These are phyloP conservation scores for Drosophila acutilabella DNA, from an alignment of 2,888 invertebrate species.

Conservation along the genomic window DNA sequence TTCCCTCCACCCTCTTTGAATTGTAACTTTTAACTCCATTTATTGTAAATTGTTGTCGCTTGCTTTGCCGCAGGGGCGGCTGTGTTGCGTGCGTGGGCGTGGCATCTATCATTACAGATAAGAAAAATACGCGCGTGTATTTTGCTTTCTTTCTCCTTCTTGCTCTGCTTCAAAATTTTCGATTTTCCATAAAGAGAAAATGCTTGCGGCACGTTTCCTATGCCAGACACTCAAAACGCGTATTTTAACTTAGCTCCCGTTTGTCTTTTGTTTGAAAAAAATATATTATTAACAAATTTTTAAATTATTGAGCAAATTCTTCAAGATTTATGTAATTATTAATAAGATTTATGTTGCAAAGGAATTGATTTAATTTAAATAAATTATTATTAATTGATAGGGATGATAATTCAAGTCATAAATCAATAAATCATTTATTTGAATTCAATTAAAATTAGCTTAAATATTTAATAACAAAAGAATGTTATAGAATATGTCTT, in stretches of 20 bases:
- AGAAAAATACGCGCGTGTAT: conserved; percentile 63
- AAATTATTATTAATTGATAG: background rate
- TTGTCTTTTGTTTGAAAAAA: conserved; percentile 13
- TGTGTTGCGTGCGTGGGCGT: conserved; percentile 59
- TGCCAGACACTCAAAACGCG: background rate
- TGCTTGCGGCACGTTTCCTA: conserved; percentile 45
- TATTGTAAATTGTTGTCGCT: conserved; percentile 80
- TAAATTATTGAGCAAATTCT: background rate
- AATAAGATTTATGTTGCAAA: background rate
- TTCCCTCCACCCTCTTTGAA: conserved; percentile 54
- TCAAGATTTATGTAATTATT: background rate
- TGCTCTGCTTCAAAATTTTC: conserved; percentile 30
- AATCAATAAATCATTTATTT: background rate
- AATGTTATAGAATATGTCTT: too few relatives aligned
- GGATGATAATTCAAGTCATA: background rate
- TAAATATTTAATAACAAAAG: too few relatives aligned
- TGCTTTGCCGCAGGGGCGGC: conserved; percentile 44
- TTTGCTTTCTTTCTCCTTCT: conserved; percentile 19
- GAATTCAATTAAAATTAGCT: too few relatives aligned
- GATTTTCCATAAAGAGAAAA: conserved; percentile 49
- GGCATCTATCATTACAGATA: conserved; percentile 80
- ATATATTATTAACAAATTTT: background rate
- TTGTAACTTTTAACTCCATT: conserved; percentile 82
- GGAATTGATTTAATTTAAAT: background rate
- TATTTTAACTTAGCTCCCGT: conserved; percentile 27